A percentile compares a stretch with the other conserved stretches of the same genome.
phyloP scores from a whole-genome alignment of 92 coral and sea anemone genomes.

The Desmophyllum pertusum region DNA sequence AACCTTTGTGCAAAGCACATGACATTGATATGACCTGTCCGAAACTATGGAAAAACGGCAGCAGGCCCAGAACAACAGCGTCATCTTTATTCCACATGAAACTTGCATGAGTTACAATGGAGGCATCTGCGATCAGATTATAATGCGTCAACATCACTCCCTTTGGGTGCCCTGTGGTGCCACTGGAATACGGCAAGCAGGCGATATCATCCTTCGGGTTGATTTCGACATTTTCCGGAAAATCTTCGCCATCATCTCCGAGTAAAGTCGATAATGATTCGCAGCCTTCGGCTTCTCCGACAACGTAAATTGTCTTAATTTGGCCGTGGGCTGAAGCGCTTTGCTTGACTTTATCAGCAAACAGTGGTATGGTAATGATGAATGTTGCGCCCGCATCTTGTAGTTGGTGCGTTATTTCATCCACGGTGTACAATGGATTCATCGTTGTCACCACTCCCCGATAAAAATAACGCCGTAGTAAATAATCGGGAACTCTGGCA shows the following conservation, averaged over 20 bases:
- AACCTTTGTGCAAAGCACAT: constrained; percentile 62
- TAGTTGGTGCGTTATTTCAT: constrained; percentile 74
- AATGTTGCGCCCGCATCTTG: constrained; percentile 62
- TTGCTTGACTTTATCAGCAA: constrained; percentile 66
- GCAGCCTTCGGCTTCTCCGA: constrained; percentile 88
- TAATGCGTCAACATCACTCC: constrained; percentile 96
- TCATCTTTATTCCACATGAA: constrained; percentile 38
- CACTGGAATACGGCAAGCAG: constrained; percentile 87
- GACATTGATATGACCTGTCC: constrained; percentile 65
- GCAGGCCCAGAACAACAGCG: constrained; percentile 67
- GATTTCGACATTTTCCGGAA: constrained; percentile 58
- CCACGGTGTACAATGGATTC: constrained; percentile 76
- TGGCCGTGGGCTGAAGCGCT: constrained; percentile 65
- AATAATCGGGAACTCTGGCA: constrained; percentile 76
- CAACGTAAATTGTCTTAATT: constrained; percentile 67
- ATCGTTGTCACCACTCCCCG: constrained; percentile 85
- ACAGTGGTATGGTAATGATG: constrained; percentile 72
- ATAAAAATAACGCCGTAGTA: constrained; percentile 60
- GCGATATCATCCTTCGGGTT: constrained; percentile 83
- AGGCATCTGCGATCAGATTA: constrained; percentile 74
- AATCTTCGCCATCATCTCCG: constrained; percentile 64
- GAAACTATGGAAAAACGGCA: constrained; percentile 85
- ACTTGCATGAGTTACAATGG: constrained; percentile 45
- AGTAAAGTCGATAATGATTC: constrained; percentile 66
- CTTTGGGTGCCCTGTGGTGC: constrained; percentile 90